Evolutionary conservation across 1,140 invertebrate genomes (phyloP).

Genomic region (Nephotettix cincticeps): DNA sequence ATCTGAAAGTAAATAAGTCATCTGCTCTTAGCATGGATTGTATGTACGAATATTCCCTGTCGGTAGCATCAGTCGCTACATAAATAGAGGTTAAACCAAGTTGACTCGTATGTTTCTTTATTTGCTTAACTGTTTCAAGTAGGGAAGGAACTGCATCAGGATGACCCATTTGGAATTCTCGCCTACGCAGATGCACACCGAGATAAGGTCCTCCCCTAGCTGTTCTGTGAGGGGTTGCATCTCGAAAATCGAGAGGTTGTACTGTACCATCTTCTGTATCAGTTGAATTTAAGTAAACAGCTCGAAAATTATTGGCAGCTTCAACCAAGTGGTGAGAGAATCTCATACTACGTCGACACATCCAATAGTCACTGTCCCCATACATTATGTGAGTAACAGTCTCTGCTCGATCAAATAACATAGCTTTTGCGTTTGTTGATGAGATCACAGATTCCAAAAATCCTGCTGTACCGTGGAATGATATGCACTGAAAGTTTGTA

Average conservation of each 20-base stretch:
- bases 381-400: slow-evolving; percentile 85
- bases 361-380: slow-evolving; percentile 82
- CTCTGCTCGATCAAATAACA: slow-evolving; percentile 82
- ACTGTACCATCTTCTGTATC: slow-evolving; percentile 61
- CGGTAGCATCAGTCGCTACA: slow-evolving; percentile 77
- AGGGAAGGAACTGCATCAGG: slow-evolving; percentile 69
- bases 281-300: slow-evolving; percentile 64
- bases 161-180: slow-evolving; percentile 75
- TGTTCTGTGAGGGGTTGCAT: slow-evolving; percentile 55
- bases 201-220: slow-evolving; percentile 74
- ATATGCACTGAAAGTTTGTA: slow-evolving; percentile 70
- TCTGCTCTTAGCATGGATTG: slow-evolving; percentile 45
- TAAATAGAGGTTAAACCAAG: slow-evolving; percentile 66
- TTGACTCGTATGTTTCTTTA: slow-evolving; percentile 59
- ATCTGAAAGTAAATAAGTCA: slow-evolving; percentile 53
- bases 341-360: slow-evolving; percentile 85
- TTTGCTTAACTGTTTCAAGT: slow-evolving; percentile 66
- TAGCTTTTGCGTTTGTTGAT: slow-evolving; percentile 47
- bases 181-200: slow-evolving; percentile 76
- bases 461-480: slow-evolving; percentile 77
- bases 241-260: slow-evolving; percentile 58
- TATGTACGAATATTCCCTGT: slow-evolving; percentile 55
- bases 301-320: slow-evolving; percentile 71
- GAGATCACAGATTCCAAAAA: slow-evolving; percentile 58
- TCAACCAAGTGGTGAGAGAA: slow-evolving; percentile 70